phyloP scores from a whole-genome alignment of 2,888 invertebrate genomes.

The Eupeodes latifasciatus region DNA sequence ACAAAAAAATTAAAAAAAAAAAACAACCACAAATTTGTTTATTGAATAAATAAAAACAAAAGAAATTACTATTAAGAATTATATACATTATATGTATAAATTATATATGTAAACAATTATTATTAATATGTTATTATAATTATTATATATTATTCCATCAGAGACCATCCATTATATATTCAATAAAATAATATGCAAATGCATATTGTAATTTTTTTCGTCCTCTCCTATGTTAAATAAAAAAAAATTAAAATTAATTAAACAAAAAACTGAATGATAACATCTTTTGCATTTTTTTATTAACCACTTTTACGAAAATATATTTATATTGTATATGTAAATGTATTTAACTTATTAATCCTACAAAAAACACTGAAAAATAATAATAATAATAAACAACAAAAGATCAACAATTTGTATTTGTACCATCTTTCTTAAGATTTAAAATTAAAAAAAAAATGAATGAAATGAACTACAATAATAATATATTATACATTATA shows the following conservation, averaged over 20 bases:
- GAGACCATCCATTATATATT: constrained; percentile 56
- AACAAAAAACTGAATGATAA: constrained; percentile 53
- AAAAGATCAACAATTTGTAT: constrained; percentile 55
- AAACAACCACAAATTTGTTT: constrained; percentile 70
- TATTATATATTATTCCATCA: constrained; percentile 73
- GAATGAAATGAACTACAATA: constrained; percentile 70
- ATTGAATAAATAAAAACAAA: constrained; percentile 69
- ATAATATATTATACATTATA: constrained; percentile 62
- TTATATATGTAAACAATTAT: constrained; percentile 74
- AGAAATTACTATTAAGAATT: constrained; percentile 72
- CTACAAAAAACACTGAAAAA: constrained; percentile 62
- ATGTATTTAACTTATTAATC: constrained; percentile 68
- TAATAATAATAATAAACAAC: constrained; percentile 56
- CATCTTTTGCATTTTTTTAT: constrained; percentile 74
- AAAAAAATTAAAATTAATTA: constrained; percentile 67
- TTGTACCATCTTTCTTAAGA: constrained; percentile 69
- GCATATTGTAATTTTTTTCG: constrained; percentile 74
- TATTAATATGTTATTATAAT: constrained; percentile 68
- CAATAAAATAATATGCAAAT: constrained; percentile 61
- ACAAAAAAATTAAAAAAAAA: constrained; percentile 74
- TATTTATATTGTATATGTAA: constrained; percentile 69
- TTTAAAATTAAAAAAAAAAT: constrained; percentile 54
- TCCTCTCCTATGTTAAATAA: constrained; percentile 77
- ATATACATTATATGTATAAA: constrained; percentile 76
- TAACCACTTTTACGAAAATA: constrained; percentile 71